These are phyloP conservation scores for Dichetophora obliterata DNA, from an alignment of 2,888 invertebrate species.

Conservation along the genomic window DNA sequence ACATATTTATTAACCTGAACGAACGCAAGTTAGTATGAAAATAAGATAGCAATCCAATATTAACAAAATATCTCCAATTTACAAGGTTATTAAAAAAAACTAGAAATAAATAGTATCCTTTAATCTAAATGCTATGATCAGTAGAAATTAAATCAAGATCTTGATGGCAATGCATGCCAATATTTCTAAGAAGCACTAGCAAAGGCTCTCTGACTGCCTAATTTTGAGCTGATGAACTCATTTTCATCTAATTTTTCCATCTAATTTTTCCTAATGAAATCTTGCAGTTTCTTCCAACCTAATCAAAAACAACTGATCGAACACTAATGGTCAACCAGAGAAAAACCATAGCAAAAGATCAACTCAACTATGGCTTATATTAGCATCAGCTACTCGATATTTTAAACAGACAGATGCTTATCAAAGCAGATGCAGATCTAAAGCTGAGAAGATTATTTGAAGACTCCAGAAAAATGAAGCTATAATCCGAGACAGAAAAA, in stretches of 20 bases:
- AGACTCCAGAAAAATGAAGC: background rate
- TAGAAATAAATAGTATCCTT: background rate
- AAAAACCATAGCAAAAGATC: background rate
- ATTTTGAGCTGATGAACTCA: slow-evolving; percentile 9
- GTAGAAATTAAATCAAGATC: too few species aligned
- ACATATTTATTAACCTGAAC: too few species aligned
- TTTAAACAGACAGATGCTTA: background rate
- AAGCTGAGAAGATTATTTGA: slow-evolving; percentile 2
- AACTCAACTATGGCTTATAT: background rate
- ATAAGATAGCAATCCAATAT: background rate
- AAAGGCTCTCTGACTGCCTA: background rate
- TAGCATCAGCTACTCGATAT: background rate
- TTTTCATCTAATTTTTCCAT: background rate
- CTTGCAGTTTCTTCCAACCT: background rate
- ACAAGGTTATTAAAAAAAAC: background rate
- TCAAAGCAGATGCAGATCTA: slow-evolving; percentile 8
- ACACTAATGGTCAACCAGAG: slow-evolving; percentile 2
- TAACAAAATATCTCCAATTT: background rate
- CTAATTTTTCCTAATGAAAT: slow-evolving; percentile 15
- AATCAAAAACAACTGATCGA: slow-evolving; percentile 13
- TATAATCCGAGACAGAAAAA: background rate
- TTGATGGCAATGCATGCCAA: too few species aligned
- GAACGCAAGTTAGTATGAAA: too few species aligned
- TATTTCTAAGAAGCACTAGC: too few species aligned
- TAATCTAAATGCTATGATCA: background rate